These are phyloP conservation scores for Caenorhabditis panamensis DNA, from an alignment of 2,888 invertebrate genomes.

Conservation along the genomic window DNA sequence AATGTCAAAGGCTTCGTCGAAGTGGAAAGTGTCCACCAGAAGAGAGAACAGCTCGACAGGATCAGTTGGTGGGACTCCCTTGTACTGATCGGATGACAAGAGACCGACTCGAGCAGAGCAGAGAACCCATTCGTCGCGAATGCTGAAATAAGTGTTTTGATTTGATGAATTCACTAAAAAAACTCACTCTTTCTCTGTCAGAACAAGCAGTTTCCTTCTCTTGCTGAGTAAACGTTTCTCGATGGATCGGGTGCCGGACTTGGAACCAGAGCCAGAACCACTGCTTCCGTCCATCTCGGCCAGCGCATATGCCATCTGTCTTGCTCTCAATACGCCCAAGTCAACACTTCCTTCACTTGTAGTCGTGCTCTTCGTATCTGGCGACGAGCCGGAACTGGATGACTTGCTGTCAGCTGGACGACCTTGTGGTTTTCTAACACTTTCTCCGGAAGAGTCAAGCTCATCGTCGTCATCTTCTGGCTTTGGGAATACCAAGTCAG, in stretches of 20 bases:
- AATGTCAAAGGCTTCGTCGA: conserved; percentile 74
- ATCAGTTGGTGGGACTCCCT: conserved; percentile 70
- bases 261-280: no score
- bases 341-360: conserved; percentile 18
- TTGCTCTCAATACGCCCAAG: conserved; percentile 9
- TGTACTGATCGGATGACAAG: conserved; percentile 25
- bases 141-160: conserved; percentile 43
- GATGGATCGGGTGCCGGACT: no score
- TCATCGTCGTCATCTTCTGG: conserved; percentile 32
- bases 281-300: no score
- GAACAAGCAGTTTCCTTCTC: conserved; percentile 43
- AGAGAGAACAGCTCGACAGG: conserved; percentile 64
- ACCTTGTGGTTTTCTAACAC: neutral
- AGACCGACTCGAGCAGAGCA: conserved; percentile 48
- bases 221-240: conserved; percentile 8
- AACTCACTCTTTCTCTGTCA: conserved; percentile 53
- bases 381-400: conserved; percentile 5
- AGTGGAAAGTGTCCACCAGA: conserved; percentile 68
- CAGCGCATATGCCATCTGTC: conserved; percentile 32
- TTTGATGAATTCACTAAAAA: neutral
- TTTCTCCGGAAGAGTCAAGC: neutral
- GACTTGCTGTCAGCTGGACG: neutral
- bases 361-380: neutral
- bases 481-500: conserved; percentile 52
- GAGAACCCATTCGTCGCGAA: conserved; percentile 52